Conservation (phyloP, 2,888 invertebrate genomes). For the Noctua fimbriata region DNA sequence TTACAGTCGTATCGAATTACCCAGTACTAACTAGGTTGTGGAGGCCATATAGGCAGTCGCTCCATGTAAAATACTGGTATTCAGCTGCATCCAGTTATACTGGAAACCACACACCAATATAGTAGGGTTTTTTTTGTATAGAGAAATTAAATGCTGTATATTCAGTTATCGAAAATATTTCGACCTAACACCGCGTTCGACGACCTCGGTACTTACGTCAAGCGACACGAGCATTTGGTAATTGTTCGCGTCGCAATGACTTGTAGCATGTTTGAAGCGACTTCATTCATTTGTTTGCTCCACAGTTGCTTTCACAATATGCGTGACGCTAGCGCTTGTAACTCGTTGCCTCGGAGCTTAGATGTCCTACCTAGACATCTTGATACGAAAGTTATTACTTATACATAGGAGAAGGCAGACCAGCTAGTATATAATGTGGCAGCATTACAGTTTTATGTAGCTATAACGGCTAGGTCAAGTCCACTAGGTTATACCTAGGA, state of each 20-base stretch:
- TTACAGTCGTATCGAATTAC: not conserved
- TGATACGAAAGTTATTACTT: conserved; percentile 25
- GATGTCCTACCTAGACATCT: not conserved
- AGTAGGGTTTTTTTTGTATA: too few species aligned
- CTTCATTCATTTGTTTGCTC: not conserved
- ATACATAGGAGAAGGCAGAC: conserved; percentile 14
- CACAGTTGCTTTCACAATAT: not conserved
- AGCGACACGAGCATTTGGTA: not conserved
- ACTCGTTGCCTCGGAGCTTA: not conserved
- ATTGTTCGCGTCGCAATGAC: not conserved
- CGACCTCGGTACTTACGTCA: not conserved
- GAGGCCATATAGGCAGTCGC: not conserved
- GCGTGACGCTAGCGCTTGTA: not conserved
- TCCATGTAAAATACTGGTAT: not conserved
- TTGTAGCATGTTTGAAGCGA: not conserved
- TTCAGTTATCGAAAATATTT: not conserved
- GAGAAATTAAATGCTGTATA: not conserved
- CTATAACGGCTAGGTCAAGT: conserved; percentile 28
- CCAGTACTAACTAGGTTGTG: not conserved
- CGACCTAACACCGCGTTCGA: not conserved
- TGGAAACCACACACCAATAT: not conserved
- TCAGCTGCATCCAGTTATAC: not conserved
- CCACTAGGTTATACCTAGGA: not conserved
- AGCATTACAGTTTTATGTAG: conserved; percentile 41
- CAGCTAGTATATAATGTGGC: conserved; percentile 4